These are phyloP conservation scores for Isurus oxyrinchus DNA, from an alignment of 2,113 vertebrate species.

Conservation along the genomic window DNA sequence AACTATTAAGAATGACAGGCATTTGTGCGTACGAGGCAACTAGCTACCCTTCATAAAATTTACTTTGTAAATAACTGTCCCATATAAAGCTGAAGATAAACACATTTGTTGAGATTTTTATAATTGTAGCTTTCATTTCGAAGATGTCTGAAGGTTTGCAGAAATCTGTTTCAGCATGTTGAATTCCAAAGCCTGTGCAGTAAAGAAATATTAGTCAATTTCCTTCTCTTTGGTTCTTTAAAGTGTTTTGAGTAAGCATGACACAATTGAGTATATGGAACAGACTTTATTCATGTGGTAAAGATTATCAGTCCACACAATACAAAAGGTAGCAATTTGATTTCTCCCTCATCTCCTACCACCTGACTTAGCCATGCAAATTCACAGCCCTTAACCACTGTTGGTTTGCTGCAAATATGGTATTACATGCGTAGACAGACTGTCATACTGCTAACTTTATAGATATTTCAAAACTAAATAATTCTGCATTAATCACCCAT, in stretches of 20 bases:
- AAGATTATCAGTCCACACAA: no score
- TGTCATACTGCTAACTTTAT: no score
- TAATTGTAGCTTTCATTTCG: not conserved
- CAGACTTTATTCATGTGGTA: not conserved
- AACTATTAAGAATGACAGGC: not conserved
- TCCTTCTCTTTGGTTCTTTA: not conserved
- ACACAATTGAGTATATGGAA: not conserved
- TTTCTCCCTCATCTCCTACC: no score
- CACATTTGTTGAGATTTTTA: not conserved
- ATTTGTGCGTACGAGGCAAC: not conserved
- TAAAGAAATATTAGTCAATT: not conserved
- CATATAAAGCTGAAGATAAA: not conserved
- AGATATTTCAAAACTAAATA: no score
- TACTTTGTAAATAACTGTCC: not conserved
- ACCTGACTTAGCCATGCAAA: no score
- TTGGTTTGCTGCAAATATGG: no score
- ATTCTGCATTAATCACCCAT: no score
- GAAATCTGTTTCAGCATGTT: not conserved
- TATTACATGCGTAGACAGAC: no score
- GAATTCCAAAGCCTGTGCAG: not conserved
- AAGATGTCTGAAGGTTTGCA: not conserved
- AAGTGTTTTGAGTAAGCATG: not conserved
- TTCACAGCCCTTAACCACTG: no score
- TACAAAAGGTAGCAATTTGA: no score
- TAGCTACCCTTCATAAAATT: not conserved